phyloP scores from a whole-genome alignment of 2,888 invertebrate genomes.

The Stegana nigrithorax region DNA sequence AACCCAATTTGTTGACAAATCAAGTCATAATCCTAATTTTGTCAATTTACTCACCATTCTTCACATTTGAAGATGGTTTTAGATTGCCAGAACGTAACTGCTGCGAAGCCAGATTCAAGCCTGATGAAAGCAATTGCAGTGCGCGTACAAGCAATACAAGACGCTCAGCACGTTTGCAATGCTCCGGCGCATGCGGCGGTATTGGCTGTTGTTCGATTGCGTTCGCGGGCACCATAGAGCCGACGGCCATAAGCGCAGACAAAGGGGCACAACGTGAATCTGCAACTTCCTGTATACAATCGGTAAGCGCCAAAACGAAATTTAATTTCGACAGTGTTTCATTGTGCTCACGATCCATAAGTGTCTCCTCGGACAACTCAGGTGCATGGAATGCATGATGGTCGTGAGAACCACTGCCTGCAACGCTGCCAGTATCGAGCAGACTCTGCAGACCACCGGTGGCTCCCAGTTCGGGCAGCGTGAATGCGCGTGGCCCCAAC shows the following conservation, averaged over 20 bases:
- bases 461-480: constrained; percentile 75
- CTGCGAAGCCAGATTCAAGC: constrained; percentile 87
- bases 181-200: constrained; percentile 69
- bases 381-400: constrained; percentile 82
- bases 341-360: constrained; percentile 96
- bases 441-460: constrained; percentile 71
- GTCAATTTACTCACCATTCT: constrained; percentile 76
- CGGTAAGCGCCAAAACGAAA: constrained; percentile 95
- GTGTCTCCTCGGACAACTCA: constrained; percentile 94
- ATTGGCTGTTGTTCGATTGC: constrained; percentile 60
- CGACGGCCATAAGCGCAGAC: constrained; percentile 72
- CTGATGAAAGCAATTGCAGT: constrained; percentile 94
- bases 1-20: background rate
- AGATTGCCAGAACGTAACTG: constrained; percentile 86
- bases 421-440: constrained; percentile 66
- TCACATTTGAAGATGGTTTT: constrained; percentile 91
- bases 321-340: constrained; percentile 96
- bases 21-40: background rate
- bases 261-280: constrained; percentile 83
- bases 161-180: constrained; percentile 68
- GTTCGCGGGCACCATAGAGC: constrained; percentile 44
- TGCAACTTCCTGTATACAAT: constrained; percentile 92
- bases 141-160: constrained; percentile 73
- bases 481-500: constrained; percentile 77
- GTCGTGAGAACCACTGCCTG: constrained; percentile 41